phyloP scores from a whole-genome alignment of 2,888 invertebrate species.

The Sinohyriopsis cumingii region DNA sequence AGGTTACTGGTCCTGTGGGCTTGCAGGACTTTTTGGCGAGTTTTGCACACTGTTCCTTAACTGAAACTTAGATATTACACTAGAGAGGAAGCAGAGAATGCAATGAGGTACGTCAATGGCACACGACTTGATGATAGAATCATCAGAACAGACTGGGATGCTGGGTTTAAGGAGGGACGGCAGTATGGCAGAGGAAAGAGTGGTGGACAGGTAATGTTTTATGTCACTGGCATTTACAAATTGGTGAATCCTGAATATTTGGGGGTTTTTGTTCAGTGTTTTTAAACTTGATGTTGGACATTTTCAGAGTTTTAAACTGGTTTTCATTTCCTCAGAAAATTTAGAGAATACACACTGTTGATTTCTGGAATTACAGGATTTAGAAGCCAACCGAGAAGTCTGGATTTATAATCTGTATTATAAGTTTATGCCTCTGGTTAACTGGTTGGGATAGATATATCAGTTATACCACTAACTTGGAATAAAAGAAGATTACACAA shows the following conservation, averaged over 20 bases:
- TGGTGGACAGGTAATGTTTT: slow-evolving; percentile 89
- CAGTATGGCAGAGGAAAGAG: slow-evolving; percentile 98
- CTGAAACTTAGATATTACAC: slow-evolving; percentile 72
- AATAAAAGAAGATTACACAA: too few species aligned
- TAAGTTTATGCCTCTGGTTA: too few species aligned
- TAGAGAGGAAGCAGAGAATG: slow-evolving; percentile 75
- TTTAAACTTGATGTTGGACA: neutral
- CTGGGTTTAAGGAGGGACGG: slow-evolving; percentile 96
- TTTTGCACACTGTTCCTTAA: slow-evolving; percentile 15
- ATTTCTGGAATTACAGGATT: too few species aligned
- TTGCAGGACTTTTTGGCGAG: too few species aligned
- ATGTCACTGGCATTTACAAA: neutral
- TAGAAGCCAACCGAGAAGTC: too few species aligned
- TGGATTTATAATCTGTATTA: too few species aligned
- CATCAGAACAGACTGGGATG: slow-evolving; percentile 99
- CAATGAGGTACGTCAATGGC: slow-evolving; percentile 90
- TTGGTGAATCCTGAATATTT: neutral
- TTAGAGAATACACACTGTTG: too few species aligned
- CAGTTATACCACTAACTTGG: too few species aligned
- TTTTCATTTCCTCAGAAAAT: too few species aligned
- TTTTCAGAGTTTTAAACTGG: too few species aligned
- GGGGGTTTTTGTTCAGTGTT: neutral
- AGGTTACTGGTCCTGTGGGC: too few species aligned
- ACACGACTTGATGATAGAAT: slow-evolving; percentile 97
- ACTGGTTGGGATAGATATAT: too few species aligned